Base-by-base conservation (phyloP, 1,140 invertebrate genomes). In the Reticulitermes speratus region DNA sequence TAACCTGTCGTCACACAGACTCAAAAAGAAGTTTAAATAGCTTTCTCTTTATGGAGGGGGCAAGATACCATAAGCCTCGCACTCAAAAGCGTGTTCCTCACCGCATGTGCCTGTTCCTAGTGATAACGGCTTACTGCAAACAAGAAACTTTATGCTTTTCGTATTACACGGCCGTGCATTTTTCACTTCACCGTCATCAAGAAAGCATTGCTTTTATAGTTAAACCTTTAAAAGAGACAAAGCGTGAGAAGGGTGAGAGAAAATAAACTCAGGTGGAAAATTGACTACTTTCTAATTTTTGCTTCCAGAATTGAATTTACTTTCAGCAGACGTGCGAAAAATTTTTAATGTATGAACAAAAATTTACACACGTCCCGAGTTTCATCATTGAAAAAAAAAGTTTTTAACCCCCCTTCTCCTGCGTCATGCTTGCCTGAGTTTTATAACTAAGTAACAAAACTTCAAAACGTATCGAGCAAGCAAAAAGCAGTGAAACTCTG, bases 271-370 rank as follows among this genome's bases (percentile, higher is more conserved):
- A 75, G 65, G 65, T 30, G n/a, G 65, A 75, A 75, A 75, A 75
- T 75, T 75, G 65, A 75, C 65, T 75, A 7, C n/a, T 75, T 75
- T 75, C 65, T 75, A 6, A 75, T n/a, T 30, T 75, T 75, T 75
- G 65, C 65, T n/a, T 75, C 65, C 65, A 75, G 65, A 75, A 75
- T 75, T 75, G n/a, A 75, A 75, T 75, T 75, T 75, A 75, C 65
- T 75, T 8, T n/a, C 65, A 75, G 65, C n/a, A 75, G 65, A 75
- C 65, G n/a, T 30, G n/a, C 25, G 65, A 75, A 75, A 75, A 9
- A 75, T 75, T 75, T 75, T 75, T 75, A 75, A 75, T 75, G 65
- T n/a, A 30, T 75, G 65, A 75, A 75, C n/a, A 75, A 75, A 75
- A 75, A n/a, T 75, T n/a, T 75, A 75, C 25, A 75, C 65, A 75